Evolutionary conservation across 2,113 vertebrate species (phyloP), one percentile per base, ranked within the genome.

Genomic region (Bubo bubo): DNA sequence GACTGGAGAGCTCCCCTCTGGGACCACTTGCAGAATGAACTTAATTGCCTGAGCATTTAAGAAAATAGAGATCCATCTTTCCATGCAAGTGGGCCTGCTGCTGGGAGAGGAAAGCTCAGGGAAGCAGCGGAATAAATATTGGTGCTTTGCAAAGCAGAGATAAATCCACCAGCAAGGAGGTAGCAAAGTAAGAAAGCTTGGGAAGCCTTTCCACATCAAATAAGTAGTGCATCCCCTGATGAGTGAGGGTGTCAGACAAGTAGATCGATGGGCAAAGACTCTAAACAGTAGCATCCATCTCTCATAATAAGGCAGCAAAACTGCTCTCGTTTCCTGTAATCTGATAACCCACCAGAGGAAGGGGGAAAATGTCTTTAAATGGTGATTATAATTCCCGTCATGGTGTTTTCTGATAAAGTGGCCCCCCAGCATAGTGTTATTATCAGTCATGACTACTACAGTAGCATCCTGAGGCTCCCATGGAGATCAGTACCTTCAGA

Each of bases 221-320:
- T 70, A 79, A 93, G 64, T 43, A 60, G 79, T 18, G 52, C 45
- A 79, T 43, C 52, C 86, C 58, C 67, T 52, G 58, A 59, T 26
- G 83, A 88, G 41, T 37, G 60, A 88, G 56, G 53, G 73, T 87
- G 70, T 56, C 14, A 1, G 63, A 41, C 47, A 85, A 56, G 55
- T 8, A 90, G 92, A 93, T 92, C 5, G n/a, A 91, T 92, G 90
- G 79, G 64, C 30, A 66, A 91, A 74, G 1, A 4, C 66, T 74
- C 82, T 55, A n/a, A 88, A 96, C 95, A 52, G 90, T 91, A 94
- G 94, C 89, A 88, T 94, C 75, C 92, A 90, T 95, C 86, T 95
- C 83, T 90, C 59, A 41, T 86, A 94, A 96, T 85, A 88, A 85
- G 45, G 92, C 86, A 94, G 86, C 60, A 85, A 66, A 90, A 64